These are phyloP conservation scores for Huso huso DNA, from an alignment of 2,797 vertebrate genomes.

Conservation along the genomic window DNA sequence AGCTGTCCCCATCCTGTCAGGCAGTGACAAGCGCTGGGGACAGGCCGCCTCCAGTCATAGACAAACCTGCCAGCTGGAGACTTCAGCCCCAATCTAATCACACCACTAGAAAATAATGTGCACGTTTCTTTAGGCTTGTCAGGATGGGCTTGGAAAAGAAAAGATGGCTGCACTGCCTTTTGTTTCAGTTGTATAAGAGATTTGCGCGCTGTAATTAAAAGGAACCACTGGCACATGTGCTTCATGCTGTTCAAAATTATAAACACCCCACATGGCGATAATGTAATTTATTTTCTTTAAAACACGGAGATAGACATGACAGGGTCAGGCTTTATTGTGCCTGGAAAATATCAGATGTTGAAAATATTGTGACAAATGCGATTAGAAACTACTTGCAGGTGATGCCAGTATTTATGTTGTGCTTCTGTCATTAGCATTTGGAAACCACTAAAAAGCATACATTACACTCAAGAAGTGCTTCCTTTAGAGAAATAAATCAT, in stretches of 20 bases:
- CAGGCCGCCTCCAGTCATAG: conserved; percentile 92
- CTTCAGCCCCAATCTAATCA: conserved; percentile 99
- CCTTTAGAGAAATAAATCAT: conserved; percentile 9
- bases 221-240: conserved; percentile 23
- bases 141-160: conserved; percentile 57
- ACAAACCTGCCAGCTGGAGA: conserved; percentile 99
- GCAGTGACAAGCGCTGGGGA: conserved; percentile 96
- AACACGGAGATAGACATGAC: conserved; percentile 33
- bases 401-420: conserved; percentile 46
- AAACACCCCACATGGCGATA: conserved; percentile 36
- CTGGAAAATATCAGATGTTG: conserved; percentile 30
- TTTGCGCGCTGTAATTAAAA: conserved; percentile 47
- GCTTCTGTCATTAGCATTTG: conserved; percentile 19
- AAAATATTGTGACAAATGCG: conserved; percentile 46
- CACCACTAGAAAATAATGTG: conserved; percentile 87
- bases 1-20: conserved; percentile 99
- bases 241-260: conserved; percentile 40
- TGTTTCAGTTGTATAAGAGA: conserved; percentile 56
- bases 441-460: conserved; percentile 30
- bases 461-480: conserved; percentile 27
- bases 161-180: conserved; percentile 65
- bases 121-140: conserved; percentile 61
- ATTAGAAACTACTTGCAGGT: conserved; percentile 41
- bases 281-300: conserved; percentile 47
- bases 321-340: conserved; percentile 34